phyloP scores from a whole-genome alignment of 2,888 invertebrate genomes.

The Helobdella robusta region DNA sequence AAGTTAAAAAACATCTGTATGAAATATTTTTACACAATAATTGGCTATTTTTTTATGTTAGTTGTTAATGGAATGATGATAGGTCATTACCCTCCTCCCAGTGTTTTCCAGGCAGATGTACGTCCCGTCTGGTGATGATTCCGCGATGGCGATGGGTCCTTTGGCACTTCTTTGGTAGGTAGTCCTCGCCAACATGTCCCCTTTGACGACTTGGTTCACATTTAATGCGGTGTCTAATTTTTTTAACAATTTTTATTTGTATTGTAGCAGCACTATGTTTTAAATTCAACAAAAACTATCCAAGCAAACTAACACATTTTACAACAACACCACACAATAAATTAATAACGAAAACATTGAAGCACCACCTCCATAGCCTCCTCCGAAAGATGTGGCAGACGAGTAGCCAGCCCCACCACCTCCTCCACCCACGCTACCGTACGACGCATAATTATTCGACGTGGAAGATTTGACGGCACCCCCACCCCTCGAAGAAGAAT shows the following conservation, averaged over 20 bases:
- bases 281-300: no score
- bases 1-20: no score
- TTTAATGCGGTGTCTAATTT: constrained; percentile 24
- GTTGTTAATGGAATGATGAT: background rate
- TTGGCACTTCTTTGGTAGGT: constrained; percentile 47
- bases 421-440: constrained; percentile 2
- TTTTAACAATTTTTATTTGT: no score
- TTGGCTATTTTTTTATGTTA: background rate
- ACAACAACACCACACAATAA: no score
- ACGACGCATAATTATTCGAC: background rate
- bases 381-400: no score
- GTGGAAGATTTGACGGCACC: background rate
- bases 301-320: no score
- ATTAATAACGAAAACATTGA: no score
- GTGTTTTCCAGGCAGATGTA: constrained; percentile 52
- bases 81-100: constrained; percentile 42
- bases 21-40: background rate
- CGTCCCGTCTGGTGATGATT: constrained; percentile 51
- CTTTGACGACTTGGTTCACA: constrained; percentile 43
- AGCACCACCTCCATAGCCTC: no score
- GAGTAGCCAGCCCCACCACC: constrained; percentile 5
- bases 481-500: background rate
- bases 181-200: constrained; percentile 53
- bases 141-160: constrained; percentile 34
- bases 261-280: no score